These are phyloP conservation scores for Ceryle rudis DNA, from an alignment of 2,797 vertebrate species.

Conservation along the genomic window DNA sequence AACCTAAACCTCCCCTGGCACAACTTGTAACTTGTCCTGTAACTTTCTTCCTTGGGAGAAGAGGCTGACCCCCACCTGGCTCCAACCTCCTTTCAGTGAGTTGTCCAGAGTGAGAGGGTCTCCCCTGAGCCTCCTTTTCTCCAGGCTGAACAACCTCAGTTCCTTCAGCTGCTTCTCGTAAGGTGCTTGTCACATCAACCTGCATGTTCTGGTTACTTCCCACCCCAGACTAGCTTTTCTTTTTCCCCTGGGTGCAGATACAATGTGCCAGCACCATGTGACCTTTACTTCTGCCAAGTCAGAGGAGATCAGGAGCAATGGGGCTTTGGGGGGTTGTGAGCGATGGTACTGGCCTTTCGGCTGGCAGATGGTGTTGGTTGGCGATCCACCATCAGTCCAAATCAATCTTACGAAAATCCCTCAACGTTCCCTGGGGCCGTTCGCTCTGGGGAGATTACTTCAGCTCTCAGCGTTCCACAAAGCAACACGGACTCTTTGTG, in stretches of 20 bases:
- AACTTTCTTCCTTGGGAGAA: too few species aligned
- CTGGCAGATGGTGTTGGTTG: not conserved
- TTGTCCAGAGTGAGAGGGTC: too few species aligned
- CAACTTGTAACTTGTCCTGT: too few species aligned
- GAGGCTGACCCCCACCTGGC: too few species aligned
- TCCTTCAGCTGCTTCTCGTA: not conserved
- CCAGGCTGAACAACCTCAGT: not conserved
- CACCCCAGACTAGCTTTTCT: not conserved
- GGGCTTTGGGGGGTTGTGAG: not conserved
- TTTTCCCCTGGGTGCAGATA: not conserved
- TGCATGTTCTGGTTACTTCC: not conserved
- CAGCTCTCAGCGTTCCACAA: not conserved
- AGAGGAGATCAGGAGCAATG: not conserved
- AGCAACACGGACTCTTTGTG: not conserved
- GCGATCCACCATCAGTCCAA: not conserved
- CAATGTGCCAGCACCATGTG: fast-evolving
- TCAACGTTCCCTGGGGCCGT: fast-evolving
- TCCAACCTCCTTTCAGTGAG: too few species aligned
- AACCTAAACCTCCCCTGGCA: too few species aligned
- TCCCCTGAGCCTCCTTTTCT: too few species aligned
- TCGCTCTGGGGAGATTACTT: fast-evolving
- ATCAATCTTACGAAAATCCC: not conserved
- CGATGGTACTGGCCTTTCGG: not conserved
- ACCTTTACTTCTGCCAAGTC: not conserved
- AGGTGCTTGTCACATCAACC: not conserved